Percentiles rank a stretch among this genome's conserved stretches.
Evolutionary conservation across 2,797 vertebrate species (phyloP).

Genomic region (Peromyscus aztecus): DNA sequence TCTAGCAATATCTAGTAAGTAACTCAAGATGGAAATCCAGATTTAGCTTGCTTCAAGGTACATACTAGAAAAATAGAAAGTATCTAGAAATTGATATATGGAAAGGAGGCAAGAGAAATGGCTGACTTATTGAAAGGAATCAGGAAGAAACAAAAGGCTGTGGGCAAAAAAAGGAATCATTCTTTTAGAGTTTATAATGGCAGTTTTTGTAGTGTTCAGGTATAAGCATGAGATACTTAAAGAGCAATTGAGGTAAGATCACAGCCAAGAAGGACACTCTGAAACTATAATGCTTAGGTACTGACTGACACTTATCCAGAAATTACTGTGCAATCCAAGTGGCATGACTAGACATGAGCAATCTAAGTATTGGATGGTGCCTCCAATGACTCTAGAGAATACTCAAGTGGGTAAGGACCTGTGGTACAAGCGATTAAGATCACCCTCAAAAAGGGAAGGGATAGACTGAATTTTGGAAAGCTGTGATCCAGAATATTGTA

Average conservation of each 20-base stretch:
- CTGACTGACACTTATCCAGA: neutral
- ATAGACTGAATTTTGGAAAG: neutral
- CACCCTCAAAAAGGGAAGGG: neutral
- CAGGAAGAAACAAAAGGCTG: neutral
- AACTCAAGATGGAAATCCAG: neutral
- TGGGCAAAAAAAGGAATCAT: neutral
- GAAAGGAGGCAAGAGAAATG: neutral
- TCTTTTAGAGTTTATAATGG: neutral
- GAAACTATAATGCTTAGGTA: neutral
- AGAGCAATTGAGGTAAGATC: neutral
- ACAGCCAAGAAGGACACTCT: neutral
- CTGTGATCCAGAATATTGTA: neutral
- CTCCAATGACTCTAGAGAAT: neutral
- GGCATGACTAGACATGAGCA: neutral
- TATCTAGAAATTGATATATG: neutral
- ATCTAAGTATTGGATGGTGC: neutral
- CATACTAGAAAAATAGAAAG: neutral
- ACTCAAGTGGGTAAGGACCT: neutral
- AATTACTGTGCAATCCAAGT: neutral
- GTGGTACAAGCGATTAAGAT: too few species aligned
- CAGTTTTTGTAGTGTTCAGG: neutral
- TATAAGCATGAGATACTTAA: neutral
- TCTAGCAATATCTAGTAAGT: neutral
- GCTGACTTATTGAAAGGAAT: neutral
- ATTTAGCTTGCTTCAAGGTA: neutral